phyloP scores from a whole-genome alignment of 2,888 invertebrate genomes.

The Octonoba sinensis region DNA sequence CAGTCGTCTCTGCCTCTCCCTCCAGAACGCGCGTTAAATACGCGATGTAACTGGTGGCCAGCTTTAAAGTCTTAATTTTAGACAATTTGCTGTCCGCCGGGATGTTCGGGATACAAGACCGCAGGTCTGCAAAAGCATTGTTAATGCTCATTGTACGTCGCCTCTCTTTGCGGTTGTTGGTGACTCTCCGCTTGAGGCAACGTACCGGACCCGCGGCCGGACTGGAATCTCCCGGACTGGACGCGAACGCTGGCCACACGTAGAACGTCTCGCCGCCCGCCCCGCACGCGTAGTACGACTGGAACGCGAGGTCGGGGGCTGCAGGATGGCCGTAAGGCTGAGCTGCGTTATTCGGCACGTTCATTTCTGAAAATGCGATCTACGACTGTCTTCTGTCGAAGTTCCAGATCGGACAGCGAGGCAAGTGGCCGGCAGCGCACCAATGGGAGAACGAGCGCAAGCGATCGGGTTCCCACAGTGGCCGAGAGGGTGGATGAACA shows the following conservation, averaged over 20 bases:
- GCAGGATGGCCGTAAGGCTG: slow-evolving; percentile 5
- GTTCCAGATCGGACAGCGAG: too few relatives aligned
- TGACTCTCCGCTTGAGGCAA: slow-evolving; percentile 84
- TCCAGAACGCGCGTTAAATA: slow-evolving; percentile 88
- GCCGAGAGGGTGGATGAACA: too few relatives aligned
- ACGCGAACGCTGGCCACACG: slow-evolving; percentile 34
- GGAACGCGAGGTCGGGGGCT: background rate
- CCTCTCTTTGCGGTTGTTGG: slow-evolving; percentile 94
- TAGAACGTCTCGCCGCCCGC: slow-evolving; percentile 17
- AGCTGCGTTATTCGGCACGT: too few relatives aligned
- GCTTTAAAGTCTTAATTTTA: slow-evolving; percentile 91
- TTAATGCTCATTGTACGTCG: slow-evolving; percentile 93
- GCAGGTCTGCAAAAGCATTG: slow-evolving; percentile 90
- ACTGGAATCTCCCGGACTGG: slow-evolving; percentile 9
- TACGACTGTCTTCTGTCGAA: too few relatives aligned
- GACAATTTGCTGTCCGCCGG: slow-evolving; percentile 95
- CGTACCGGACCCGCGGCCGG: slow-evolving; percentile 67
- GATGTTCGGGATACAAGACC: slow-evolving; percentile 96
- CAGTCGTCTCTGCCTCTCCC: slow-evolving; percentile 17
- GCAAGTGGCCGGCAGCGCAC: too few relatives aligned
- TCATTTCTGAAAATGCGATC: too few relatives aligned
- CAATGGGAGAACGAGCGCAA: too few relatives aligned
- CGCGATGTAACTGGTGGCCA: slow-evolving; percentile 93
- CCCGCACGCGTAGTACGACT: slow-evolving; percentile 28
- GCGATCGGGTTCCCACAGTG: too few relatives aligned